Conservation (phyloP, 2,113 vertebrate genomes). For the Martes martes region DNA sequence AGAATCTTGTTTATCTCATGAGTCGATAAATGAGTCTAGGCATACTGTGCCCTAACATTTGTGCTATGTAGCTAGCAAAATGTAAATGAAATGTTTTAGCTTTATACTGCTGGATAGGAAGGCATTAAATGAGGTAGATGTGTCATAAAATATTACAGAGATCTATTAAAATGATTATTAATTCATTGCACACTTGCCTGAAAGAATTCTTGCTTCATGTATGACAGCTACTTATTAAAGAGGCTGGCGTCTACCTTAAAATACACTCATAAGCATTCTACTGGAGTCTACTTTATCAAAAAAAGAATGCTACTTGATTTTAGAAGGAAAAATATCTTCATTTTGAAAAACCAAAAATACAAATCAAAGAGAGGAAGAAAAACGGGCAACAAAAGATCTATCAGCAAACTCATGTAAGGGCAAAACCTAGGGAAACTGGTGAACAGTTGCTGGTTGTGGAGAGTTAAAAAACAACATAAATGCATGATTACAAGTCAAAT, state of each 20-base stretch:
- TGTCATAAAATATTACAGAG: constrained; percentile 17
- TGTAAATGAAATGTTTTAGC: constrained; percentile 24
- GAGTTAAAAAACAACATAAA: background rate
- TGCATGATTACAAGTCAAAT: background rate
- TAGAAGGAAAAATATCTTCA: background rate
- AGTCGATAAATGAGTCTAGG: background rate
- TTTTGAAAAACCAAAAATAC: constrained; percentile 2
- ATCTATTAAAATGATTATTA: constrained; percentile 33
- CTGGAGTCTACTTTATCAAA: background rate
- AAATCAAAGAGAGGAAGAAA: background rate
- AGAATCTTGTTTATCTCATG: background rate
- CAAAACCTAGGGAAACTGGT: background rate
- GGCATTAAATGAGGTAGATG: background rate
- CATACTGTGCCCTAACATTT: background rate
- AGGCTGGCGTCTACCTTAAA: background rate
- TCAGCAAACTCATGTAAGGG: background rate
- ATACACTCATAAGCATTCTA: background rate
- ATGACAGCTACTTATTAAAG: background rate
- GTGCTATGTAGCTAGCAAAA: background rate
- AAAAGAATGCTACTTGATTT: background rate
- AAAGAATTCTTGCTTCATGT: background rate
- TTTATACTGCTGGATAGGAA: constrained; percentile 29
- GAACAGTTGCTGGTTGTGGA: background rate
- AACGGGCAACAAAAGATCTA: background rate
- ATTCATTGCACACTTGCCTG: background rate